Percentiles rank a stretch among this genome's conserved stretches.
phyloP scores from a whole-genome alignment of 2,888 invertebrate genomes.

The Hyalella azteca region DNA sequence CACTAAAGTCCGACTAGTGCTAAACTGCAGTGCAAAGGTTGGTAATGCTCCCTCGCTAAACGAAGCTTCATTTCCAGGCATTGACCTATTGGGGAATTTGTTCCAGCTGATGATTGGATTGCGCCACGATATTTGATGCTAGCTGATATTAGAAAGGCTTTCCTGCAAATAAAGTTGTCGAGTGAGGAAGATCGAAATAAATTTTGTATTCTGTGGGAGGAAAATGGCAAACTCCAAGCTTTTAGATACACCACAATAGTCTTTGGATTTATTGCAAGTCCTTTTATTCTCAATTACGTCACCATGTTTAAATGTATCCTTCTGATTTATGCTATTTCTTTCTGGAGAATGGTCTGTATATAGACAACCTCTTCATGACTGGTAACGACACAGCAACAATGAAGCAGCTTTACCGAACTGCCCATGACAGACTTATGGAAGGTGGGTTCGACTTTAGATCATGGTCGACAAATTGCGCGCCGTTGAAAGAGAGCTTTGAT shows the following conservation, averaged over 20 bases:
- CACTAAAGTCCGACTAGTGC: not conserved
- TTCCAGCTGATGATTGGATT: not conserved
- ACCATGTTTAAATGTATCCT: not conserved
- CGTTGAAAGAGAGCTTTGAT: not conserved
- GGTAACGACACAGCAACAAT: not conserved
- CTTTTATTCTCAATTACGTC: not conserved
- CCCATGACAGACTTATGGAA: not conserved
- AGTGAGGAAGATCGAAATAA: not conserved
- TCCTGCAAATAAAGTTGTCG: not conserved
- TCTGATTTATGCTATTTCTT: not conserved
- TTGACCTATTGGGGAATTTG: not conserved
- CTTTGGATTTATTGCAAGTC: not conserved
- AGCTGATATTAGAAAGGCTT: constrained; percentile 6
- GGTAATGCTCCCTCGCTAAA: not conserved
- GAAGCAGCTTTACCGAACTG: not conserved
- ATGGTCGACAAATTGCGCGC: not conserved
- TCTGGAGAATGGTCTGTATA: not conserved
- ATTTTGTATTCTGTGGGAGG: constrained; percentile 3
- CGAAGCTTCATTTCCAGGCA: not conserved
- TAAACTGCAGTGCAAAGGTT: not conserved
- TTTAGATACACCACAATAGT: not conserved
- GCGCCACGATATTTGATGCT: not conserved
- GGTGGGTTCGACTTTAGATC: not conserved
- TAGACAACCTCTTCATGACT: not conserved
- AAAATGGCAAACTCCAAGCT: not conserved